Percentiles rank a stretch among this genome's conserved stretches.
Evolutionary conservation across 30 jellyfish, hydroid and myxozoan species (phyloP).

Genomic region (Calvadosia cruxmelitensis): DNA sequence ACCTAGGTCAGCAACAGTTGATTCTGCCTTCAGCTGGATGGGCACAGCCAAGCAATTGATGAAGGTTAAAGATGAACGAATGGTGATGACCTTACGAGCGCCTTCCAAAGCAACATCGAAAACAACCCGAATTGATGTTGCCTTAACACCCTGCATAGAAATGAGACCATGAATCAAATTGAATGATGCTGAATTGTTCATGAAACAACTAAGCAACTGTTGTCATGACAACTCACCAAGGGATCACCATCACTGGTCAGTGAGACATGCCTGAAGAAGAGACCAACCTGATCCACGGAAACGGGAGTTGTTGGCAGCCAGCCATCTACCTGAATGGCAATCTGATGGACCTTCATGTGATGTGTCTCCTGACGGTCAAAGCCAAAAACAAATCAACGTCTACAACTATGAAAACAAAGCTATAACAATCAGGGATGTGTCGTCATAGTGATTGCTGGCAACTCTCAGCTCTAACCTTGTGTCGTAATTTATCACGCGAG

Average conservation of each 20-base stretch:
- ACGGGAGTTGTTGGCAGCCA: conserved; percentile 75
- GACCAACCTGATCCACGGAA: conserved; percentile 96
- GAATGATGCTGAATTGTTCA: too few relatives aligned
- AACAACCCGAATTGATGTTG: conserved; percentile 39
- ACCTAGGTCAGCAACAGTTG: too few relatives aligned
- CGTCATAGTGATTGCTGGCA: too few relatives aligned
- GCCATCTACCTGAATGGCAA: conserved; percentile 79
- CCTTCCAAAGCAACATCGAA: conserved; percentile 76
- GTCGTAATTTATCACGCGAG: conserved; percentile 75
- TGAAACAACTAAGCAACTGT: too few relatives aligned
- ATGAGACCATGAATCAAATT: background rate
- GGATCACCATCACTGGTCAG: too few relatives aligned
- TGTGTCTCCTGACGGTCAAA: conserved; percentile 61
- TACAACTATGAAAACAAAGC: too few relatives aligned
- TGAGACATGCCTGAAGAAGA: conserved; percentile 56
- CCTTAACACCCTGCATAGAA: conserved; percentile 1
- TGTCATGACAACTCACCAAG: too few relatives aligned
- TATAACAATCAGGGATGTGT: too few relatives aligned
- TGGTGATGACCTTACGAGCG: conserved; percentile 84
- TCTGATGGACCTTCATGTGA: conserved; percentile 67
- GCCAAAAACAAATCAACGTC: too few relatives aligned
- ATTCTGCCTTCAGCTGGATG: conserved; percentile 56
- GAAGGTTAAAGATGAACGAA: conserved; percentile 70
- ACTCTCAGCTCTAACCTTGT: conserved; percentile 74
- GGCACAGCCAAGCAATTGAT: conserved; percentile 56